Conservation (phyloP, 2,888 invertebrate genomes). For the Drosophila suboccidentalis region DNA sequence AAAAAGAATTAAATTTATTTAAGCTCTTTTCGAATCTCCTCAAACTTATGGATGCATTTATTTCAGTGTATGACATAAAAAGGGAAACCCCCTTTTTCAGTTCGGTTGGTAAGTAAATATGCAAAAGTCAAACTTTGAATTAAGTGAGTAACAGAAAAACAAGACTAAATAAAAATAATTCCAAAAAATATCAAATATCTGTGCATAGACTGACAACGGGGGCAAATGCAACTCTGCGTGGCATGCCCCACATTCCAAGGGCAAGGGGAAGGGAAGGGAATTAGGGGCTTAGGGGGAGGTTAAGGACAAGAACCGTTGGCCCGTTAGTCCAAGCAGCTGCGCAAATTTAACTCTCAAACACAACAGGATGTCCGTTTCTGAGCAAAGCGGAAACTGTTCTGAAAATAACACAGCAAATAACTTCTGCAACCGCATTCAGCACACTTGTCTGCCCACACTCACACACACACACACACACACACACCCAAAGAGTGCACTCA, state of each 20-base stretch:
- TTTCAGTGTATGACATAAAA: not conserved
- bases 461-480: slow-evolving; percentile 3
- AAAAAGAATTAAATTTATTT: no score
- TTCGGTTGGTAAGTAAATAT: slow-evolving; percentile 10
- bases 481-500: not conserved
- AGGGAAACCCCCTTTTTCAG: not conserved
- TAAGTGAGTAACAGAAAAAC: not conserved
- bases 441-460: slow-evolving; percentile 38
- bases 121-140: slow-evolving; percentile 33
- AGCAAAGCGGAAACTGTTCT: slow-evolving; percentile 77
- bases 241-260: not conserved
- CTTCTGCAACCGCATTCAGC: slow-evolving; percentile 80
- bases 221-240: slow-evolving; percentile 11
- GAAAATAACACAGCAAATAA: slow-evolving; percentile 83
- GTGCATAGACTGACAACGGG: slow-evolving; percentile 27
- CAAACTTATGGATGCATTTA: not conserved
- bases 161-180: not conserved
- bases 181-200: slow-evolving; percentile 15
- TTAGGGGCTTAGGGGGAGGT: not conserved
- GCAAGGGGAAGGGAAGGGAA: not conserved
- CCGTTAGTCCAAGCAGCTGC: slow-evolving; percentile 55
- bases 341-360: slow-evolving; percentile 77
- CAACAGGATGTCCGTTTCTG: slow-evolving; percentile 74
- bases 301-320: slow-evolving; percentile 36
- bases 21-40: no score